A percentile compares a stretch with the other conserved stretches of the same genome.
Evolutionary conservation across 1,140 invertebrate species (phyloP).

Genomic region (Tribolium castaneum): DNA sequence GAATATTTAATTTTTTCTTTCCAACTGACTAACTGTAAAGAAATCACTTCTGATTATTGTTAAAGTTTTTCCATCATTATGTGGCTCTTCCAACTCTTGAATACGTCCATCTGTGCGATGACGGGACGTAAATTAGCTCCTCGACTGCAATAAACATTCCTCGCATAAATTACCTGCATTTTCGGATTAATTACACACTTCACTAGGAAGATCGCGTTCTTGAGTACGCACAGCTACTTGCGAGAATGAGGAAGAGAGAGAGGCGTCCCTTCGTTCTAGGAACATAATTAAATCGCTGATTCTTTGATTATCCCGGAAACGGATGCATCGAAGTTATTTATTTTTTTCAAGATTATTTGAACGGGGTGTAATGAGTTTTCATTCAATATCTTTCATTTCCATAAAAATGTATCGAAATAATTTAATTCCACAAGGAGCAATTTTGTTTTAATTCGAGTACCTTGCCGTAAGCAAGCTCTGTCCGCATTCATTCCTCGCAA

Average conservation of each 20-base stretch:
- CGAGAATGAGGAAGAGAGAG: not conserved
- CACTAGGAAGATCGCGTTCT: constrained; percentile 55
- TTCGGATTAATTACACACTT: constrained; percentile 66
- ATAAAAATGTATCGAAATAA: not conserved
- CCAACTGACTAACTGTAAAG: too few relatives aligned
- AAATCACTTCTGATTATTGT: too few relatives aligned
- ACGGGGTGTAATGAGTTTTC: too few relatives aligned
- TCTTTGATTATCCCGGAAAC: not conserved
- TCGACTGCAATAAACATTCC: constrained; percentile 64
- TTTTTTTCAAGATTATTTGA: not conserved
- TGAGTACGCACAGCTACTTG: constrained; percentile 30
- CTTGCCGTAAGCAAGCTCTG: constrained; percentile 52
- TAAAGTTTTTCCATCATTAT: not conserved
- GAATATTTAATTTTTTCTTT: too few relatives aligned
- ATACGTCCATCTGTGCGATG: constrained; percentile 57
- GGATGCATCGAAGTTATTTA: not conserved
- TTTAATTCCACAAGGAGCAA: constrained; percentile 35
- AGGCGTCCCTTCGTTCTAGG: not conserved
- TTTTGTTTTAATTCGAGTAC: constrained; percentile 56
- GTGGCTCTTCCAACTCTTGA: not conserved
- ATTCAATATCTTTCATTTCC: too few relatives aligned
- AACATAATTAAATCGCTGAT: constrained; percentile 17
- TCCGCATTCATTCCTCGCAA: constrained; percentile 52
- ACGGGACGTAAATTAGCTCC: constrained; percentile 64
- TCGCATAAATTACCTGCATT: constrained; percentile 65